These are phyloP conservation scores for Ctenopoma kingsleyae DNA, from an alignment of 2,797 vertebrate species.

Conservation along the genomic window DNA sequence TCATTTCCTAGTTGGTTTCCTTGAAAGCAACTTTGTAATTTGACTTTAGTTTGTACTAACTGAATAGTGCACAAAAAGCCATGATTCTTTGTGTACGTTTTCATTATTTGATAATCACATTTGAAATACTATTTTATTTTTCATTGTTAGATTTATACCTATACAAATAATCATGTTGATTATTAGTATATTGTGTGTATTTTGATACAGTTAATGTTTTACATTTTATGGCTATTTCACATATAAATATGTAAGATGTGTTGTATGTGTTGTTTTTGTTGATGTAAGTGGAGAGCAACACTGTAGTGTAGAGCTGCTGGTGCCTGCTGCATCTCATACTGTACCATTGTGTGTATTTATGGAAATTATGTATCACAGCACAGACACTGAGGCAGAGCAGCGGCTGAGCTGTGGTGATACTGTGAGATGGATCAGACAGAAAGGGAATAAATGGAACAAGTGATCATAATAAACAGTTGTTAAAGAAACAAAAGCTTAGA, in stretches of 20 bases:
- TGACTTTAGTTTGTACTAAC: no score
- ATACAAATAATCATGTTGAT: no score
- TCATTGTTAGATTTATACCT: no score
- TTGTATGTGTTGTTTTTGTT: not conserved
- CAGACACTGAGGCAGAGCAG: not conserved
- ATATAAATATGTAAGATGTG: not conserved
- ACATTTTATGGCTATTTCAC: not conserved
- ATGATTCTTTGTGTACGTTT: no score
- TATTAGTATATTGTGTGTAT: not conserved
- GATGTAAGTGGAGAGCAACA: not conserved
- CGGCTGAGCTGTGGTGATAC: not conserved
- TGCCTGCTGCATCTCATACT: conserved; percentile 14
- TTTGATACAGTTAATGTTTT: not conserved
- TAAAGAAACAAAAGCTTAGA: not conserved
- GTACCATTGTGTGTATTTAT: conserved; percentile 10
- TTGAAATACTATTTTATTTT: no score
- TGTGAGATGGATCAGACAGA: conserved; percentile 6
- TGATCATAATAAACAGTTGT: conserved; percentile 17
- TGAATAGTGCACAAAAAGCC: no score
- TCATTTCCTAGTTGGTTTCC: no score
- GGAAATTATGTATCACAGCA: conserved; percentile 23
- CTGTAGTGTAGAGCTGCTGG: not conserved
- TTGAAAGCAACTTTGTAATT: no score
- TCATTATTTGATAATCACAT: no score
- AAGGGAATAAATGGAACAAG: not conserved